phyloP scores from a whole-genome alignment of 2,797 vertebrate species.

The Cynopterus sphinx region DNA sequence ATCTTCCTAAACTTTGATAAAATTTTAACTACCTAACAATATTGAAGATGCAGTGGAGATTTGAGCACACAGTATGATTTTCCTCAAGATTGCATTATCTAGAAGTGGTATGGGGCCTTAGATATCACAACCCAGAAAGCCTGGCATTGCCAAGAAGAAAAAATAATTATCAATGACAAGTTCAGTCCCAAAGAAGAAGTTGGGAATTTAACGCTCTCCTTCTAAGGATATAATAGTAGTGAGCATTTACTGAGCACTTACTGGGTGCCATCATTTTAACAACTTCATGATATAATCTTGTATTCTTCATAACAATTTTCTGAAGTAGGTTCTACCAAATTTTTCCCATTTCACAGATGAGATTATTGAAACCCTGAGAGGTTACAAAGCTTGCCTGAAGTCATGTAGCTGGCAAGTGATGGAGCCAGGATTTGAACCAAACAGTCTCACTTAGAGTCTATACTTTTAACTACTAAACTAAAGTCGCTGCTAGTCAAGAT shows the following conservation, averaged over 20 bases:
- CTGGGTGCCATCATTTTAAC: neutral
- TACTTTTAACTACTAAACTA: neutral
- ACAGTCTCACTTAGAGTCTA: neutral
- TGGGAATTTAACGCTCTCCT: neutral
- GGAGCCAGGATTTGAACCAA: neutral
- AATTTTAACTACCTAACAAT: neutral
- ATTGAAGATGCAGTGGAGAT: neutral
- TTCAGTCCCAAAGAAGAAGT: neutral
- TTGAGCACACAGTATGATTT: neutral
- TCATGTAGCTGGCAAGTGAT: neutral
- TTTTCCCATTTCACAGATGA: neutral
- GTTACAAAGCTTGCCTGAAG: neutral
- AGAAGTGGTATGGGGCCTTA: neutral
- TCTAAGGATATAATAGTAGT: neutral
- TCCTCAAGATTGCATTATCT: neutral
- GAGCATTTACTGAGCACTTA: neutral
- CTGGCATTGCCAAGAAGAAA: neutral
- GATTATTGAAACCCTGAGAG: neutral
- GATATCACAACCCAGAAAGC: neutral
- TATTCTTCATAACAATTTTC: neutral
- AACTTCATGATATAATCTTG: neutral
- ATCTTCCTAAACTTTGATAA: neutral
- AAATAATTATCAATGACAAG: neutral
- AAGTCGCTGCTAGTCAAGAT: neutral
- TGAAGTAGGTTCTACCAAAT: neutral